These are phyloP conservation scores for Osmerus mordax DNA, from an alignment of 2,113 vertebrate genomes.

Conservation along the genomic window DNA sequence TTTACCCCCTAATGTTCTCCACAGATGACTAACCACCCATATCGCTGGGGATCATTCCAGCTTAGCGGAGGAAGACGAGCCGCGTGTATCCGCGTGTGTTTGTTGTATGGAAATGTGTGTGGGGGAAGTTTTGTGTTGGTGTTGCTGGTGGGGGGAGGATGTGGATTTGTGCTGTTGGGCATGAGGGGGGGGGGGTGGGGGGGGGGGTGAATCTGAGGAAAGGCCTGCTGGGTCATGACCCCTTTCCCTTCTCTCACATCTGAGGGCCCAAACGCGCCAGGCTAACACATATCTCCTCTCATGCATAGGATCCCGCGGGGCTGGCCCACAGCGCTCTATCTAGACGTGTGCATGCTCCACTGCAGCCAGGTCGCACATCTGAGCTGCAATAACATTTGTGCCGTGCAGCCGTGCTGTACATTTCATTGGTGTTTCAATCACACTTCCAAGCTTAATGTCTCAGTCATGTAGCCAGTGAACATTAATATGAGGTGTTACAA, in stretches of 20 bases:
- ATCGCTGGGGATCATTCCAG: conserved; percentile 10
- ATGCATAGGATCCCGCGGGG: neutral
- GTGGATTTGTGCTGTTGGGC: conserved; percentile 28
- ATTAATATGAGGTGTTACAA: neutral
- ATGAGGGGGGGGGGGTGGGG: neutral
- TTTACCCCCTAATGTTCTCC: conserved; percentile 22
- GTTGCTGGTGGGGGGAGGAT: neutral
- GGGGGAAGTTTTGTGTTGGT: conserved; percentile 27
- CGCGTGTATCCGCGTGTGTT: conserved; percentile 10
- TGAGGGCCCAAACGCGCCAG: conserved; percentile 8
- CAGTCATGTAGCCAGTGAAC: neutral
- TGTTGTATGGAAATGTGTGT: conserved; percentile 25
- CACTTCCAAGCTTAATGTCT: neutral
- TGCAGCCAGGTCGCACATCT: neutral
- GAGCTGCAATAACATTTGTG: neutral
- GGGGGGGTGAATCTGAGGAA: neutral
- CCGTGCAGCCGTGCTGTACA: neutral
- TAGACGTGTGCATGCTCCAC: neutral
- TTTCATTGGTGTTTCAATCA: neutral
- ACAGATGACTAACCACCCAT: conserved; percentile 2
- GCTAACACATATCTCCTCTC: conserved; percentile 6
- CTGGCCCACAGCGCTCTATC: neutral
- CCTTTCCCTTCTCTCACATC: neutral
- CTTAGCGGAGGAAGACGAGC: conserved; percentile 21
- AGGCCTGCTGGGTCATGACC: conserved; percentile 10